Base-by-base conservation (phyloP, 2,888 invertebrate species). In the Hydropsyche betteni region DNA sequence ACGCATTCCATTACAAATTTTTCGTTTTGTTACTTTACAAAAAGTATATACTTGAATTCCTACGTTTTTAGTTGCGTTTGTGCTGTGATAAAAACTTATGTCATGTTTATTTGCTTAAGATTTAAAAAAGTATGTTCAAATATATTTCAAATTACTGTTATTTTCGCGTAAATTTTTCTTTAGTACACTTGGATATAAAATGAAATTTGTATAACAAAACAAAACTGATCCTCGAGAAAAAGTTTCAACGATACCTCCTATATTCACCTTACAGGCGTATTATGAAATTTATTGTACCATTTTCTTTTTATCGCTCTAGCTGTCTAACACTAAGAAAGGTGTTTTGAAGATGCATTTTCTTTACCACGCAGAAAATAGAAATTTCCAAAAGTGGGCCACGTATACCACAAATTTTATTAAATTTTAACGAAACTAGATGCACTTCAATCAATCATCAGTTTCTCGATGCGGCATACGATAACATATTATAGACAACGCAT, bases 1-100 rank as follows among this genome's bases (percentile, higher is more conserved):
- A 77, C 78, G 78, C 78, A 79, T 79, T 79, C 78, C 78, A 34
- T 69, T 14, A 68, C 14, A 70, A 69, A 75, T 75, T 75, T 78
- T 61, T 77, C 16, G 4, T 50, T 69, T 69, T 69, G 16, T 69
- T n/a, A 14, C 69, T 14, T n/a, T 50, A 68, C 24, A 50, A 36
- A 34, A 52, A 53, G 8, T 36, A 34, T 12, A 12, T 8, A 64
- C 16, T 58, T 16, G 64, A 64, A 64, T 64, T 64, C 34, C 12
- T 12, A 10, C 55, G 55, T 55, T 16, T 55, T n/a, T 55, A 14
- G 55, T n/a, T 16, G 55, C n/a, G 6, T n/a, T 55, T 55, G 2
- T 2, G 24, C 24, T 24, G 24, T 24, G 24, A 24, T 24, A 24
- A 24, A 24, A 24, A 24, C 24, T 24, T 24, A 2, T 1, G 24